Conservation (phyloP, 2,797 vertebrate genomes). For the Silurus aristotelis region DNA sequence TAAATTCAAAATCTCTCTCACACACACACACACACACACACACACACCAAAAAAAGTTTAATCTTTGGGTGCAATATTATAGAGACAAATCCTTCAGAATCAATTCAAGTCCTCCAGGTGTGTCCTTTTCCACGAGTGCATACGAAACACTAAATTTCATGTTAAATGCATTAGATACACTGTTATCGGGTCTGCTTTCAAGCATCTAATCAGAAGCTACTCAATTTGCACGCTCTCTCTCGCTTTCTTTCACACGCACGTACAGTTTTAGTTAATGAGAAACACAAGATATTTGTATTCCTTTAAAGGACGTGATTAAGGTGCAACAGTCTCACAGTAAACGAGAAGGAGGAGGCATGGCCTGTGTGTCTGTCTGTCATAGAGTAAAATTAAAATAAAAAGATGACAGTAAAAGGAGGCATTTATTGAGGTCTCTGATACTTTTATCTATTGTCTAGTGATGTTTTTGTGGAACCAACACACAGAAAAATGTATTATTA, state of each 20-base stretch:
- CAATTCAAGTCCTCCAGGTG: not conserved
- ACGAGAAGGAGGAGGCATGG: not conserved
- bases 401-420: not conserved
- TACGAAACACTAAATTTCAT: not conserved
- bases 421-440: not conserved
- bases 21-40: not conserved
- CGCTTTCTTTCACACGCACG: not conserved
- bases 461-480: not conserved
- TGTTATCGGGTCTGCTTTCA: not conserved
- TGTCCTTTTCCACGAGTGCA: not conserved
- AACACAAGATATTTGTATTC: not conserved
- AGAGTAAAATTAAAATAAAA: no score
- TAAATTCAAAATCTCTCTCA: not conserved
- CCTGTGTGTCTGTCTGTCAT: no score
- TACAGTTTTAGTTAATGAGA: not conserved
- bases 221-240: not conserved
- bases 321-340: not conserved
- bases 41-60: no score
- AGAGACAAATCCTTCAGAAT: slow-evolving; percentile 23
- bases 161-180: not conserved
- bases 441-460: not conserved
- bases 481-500: not conserved
- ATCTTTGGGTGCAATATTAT: no score
- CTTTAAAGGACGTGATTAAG: not conserved
- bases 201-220: not conserved